phyloP scores from a whole-genome alignment of 2,888 invertebrate genomes.

The Conops quadrifasciatus region DNA sequence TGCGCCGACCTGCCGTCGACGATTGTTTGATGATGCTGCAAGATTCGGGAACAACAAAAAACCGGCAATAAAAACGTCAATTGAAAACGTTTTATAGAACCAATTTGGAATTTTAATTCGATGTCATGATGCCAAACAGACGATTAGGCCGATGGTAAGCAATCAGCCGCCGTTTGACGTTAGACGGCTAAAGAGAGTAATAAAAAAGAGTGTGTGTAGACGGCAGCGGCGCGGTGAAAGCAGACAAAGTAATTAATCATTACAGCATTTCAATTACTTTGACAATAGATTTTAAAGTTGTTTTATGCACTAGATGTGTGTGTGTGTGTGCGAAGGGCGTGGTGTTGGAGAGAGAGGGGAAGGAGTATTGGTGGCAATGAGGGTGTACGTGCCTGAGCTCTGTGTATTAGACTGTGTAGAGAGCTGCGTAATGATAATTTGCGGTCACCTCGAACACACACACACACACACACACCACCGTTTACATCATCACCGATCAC shows the following conservation, averaged over 20 bases:
- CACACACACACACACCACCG: no score
- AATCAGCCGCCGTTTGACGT: not conserved
- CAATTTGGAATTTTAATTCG: slow-evolving; percentile 25
- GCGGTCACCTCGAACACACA: not conserved
- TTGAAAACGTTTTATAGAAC: slow-evolving; percentile 12
- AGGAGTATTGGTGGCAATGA: not conserved
- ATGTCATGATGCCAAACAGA: not conserved
- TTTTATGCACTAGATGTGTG: not conserved
- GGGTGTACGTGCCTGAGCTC: not conserved
- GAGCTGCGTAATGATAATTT: not conserved
- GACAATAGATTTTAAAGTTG: slow-evolving; percentile 10
- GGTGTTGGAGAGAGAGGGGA: no score
- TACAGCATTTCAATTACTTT: slow-evolving; percentile 23
- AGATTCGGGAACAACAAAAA: not conserved
- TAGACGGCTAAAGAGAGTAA: no score
- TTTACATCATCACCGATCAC: no score
- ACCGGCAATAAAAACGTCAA: not conserved
- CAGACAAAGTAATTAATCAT: slow-evolving; percentile 18
- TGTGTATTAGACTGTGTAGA: not conserved
- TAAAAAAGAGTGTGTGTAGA: no score
- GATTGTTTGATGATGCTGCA: slow-evolving; percentile 13
- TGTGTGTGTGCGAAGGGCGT: no score
- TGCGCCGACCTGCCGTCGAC: not conserved
- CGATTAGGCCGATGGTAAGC: not conserved
- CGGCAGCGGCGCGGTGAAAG: not conserved